Evolutionary conservation across 1,140 invertebrate species (phyloP).

Genomic region (Neomicropteryx cornuta): DNA sequence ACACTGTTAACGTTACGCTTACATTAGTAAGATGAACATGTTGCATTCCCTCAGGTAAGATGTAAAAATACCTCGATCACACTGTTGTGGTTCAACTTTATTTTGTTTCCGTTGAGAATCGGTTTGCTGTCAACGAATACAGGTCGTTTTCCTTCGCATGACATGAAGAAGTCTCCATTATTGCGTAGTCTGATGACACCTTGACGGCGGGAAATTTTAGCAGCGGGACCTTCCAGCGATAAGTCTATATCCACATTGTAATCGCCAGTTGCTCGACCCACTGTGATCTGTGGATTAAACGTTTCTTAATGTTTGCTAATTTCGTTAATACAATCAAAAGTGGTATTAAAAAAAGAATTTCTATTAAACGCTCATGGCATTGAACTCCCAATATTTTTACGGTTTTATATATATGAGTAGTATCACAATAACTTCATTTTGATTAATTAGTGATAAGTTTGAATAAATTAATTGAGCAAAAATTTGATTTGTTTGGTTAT

Average conservation of each 20-base stretch:
- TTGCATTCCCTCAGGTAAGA: slow-evolving; percentile 3
- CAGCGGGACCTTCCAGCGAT: slow-evolving; percentile 78
- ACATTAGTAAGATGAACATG: slow-evolving; percentile 1
- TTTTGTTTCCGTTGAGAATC: slow-evolving; percentile 75
- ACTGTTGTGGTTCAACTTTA: slow-evolving; percentile 83
- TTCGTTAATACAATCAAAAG: neutral
- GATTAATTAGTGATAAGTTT: too few species aligned
- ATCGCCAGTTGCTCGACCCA: slow-evolving; percentile 83
- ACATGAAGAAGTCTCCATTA: slow-evolving; percentile 89
- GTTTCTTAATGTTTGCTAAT: slow-evolving; percentile 2
- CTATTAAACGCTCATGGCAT: too few species aligned
- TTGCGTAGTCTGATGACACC: slow-evolving; percentile 82
- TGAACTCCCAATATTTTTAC: too few species aligned
- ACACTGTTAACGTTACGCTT: too few species aligned
- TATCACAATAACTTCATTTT: too few species aligned
- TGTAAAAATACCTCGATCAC: slow-evolving; percentile 72
- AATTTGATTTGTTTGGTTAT: too few species aligned
- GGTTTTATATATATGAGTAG: too few species aligned
- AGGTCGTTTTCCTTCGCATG: slow-evolving; percentile 89
- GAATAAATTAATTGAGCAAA: too few species aligned
- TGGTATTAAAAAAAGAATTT: too few species aligned
- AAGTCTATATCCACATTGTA: slow-evolving; percentile 91
- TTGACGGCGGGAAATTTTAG: slow-evolving; percentile 77
- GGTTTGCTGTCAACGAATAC: slow-evolving; percentile 91
- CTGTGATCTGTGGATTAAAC: slow-evolving; percentile 58